phyloP scores from a whole-genome alignment of 2,888 invertebrate genomes.

The Tholera decimalis region DNA sequence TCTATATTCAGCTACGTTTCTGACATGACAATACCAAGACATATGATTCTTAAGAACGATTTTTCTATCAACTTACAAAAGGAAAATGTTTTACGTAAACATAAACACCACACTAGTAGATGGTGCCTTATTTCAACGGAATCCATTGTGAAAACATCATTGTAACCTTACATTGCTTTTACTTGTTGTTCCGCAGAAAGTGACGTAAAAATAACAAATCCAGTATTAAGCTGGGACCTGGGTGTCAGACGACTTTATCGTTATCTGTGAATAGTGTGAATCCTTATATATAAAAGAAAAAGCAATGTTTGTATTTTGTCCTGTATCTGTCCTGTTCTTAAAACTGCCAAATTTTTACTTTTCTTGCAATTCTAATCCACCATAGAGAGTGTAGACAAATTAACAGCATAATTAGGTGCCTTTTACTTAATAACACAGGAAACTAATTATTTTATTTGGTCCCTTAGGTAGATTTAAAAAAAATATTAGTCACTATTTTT shows the following conservation, averaged over 20 bases:
- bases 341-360: not conserved
- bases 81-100: not conserved
- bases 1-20: no score
- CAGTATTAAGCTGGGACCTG: not conserved
- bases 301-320: no score
- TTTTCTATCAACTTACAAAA: slow-evolving; percentile 13
- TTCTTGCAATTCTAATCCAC: not conserved
- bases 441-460: no score
- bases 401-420: no score
- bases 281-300: no score
- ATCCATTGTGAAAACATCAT: slow-evolving; percentile 58
- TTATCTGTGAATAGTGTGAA: no score
- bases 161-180: slow-evolving; percentile 44
- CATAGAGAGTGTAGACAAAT: not conserved
- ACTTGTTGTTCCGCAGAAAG: slow-evolving; percentile 31
- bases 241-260: not conserved
- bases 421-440: no score
- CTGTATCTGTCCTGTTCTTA: no score
- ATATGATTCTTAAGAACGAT: slow-evolving; percentile 7
- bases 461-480: no score
- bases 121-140: slow-evolving; percentile 47
- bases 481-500: no score
- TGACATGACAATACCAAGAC: not conserved
- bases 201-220: slow-evolving; percentile 37
- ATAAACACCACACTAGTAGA: slow-evolving; percentile 6